A percentile compares a stretch with the other conserved stretches of the same genome.
Evolutionary conservation across 2,888 invertebrate species (phyloP).

Genomic region (Ferdinandea cuprea): DNA sequence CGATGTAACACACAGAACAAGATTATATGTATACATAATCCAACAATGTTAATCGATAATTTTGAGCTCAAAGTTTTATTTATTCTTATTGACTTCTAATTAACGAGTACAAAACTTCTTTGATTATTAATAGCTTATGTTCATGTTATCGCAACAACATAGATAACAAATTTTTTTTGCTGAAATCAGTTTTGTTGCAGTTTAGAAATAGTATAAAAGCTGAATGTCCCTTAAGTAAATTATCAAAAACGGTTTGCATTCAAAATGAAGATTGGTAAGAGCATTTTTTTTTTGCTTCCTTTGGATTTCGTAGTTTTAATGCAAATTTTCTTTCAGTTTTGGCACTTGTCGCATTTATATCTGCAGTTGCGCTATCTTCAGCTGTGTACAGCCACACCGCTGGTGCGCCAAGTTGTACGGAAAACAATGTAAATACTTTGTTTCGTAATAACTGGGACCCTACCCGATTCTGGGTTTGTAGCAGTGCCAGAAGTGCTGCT

Average conservation of each 20-base stretch:
- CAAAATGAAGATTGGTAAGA: constrained; percentile 60
- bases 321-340: constrained; percentile 18
- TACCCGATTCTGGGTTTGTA: constrained; percentile 78
- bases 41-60: too few relatives aligned
- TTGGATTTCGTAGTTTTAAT: neutral
- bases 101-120: too few relatives aligned
- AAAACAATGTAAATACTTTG: constrained; percentile 39
- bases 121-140: too few relatives aligned
- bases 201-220: constrained; percentile 27
- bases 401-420: constrained; percentile 78
- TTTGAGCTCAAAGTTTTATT: too few relatives aligned
- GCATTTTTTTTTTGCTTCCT: rapidly evolving
- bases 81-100: too few relatives aligned
- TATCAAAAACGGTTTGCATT: constrained; percentile 25
- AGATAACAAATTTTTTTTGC: neutral
- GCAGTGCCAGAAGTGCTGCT: constrained; percentile 71
- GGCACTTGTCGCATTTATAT: constrained; percentile 32
- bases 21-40: too few relatives aligned
- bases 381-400: constrained; percentile 57
- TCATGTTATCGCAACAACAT: neutral
- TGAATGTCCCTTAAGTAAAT: neutral
- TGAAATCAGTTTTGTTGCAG: too few relatives aligned
- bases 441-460: constrained; percentile 79
- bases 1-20: too few relatives aligned
- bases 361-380: constrained; percentile 69